Evolutionary conservation across 2,797 vertebrate species (phyloP).

Genomic region (Hydrophis major): DNA sequence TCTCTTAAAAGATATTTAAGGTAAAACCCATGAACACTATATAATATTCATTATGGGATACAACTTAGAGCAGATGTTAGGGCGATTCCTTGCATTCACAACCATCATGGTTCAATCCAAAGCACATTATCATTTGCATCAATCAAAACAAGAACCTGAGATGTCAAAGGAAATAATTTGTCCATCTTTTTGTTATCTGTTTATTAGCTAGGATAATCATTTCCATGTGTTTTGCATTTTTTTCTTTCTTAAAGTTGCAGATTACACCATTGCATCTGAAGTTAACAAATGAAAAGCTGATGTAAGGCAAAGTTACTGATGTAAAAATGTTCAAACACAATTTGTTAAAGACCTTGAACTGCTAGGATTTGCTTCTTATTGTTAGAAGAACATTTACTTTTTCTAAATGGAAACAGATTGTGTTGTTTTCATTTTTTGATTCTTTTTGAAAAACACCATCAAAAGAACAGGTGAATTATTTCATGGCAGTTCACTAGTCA

Average conservation of each 20-base stretch:
- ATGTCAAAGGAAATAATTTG: constrained; percentile 22
- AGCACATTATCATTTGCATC: neutral
- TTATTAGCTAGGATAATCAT: constrained; percentile 1
- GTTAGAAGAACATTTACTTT: constrained; percentile 45
- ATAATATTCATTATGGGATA: neutral
- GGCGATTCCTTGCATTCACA: neutral
- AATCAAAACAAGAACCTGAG: neutral
- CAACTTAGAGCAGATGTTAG: neutral
- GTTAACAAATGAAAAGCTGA: constrained; percentile 28
- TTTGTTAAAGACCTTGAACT: constrained; percentile 33
- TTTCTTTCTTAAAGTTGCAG: constrained; percentile 31
- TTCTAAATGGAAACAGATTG: constrained; percentile 39
- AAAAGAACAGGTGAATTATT: constrained; percentile 17
- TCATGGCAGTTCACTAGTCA: neutral
- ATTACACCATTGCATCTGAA: neutral
- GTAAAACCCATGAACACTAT: neutral
- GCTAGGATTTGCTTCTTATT: constrained; percentile 32
- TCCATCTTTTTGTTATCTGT: neutral
- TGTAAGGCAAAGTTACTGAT: neutral
- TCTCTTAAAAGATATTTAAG: neutral
- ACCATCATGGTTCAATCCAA: neutral
- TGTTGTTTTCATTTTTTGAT: neutral
- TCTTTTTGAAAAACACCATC: neutral
- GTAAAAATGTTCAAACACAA: constrained; percentile 32
- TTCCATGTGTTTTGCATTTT: constrained; percentile 14